Base-by-base conservation (phyloP, 2,797 vertebrate species). In the Xyrichtys novacula region DNA sequence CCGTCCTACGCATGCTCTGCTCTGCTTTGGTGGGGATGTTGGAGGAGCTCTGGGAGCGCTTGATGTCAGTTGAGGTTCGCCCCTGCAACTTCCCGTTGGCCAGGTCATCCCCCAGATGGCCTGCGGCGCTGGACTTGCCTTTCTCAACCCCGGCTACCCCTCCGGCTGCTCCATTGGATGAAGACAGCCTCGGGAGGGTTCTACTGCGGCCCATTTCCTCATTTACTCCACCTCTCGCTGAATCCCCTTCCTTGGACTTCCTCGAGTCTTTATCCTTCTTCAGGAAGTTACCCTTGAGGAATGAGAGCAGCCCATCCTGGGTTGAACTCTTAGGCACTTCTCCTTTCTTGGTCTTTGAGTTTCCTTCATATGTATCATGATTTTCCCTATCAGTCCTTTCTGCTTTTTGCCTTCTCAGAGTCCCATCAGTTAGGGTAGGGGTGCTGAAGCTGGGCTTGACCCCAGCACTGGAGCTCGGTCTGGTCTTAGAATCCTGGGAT, bases 31-130 rank as follows among this genome's bases (percentile, higher is more conserved):
- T 90, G 15, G 94, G 93, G 28, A 96, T 95, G 74, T 90, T 95
- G 69, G 94, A 94, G 0, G 96, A 96, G 88, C 96, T 96, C 68
- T 95, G 96, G 0, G 95, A 96, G 9, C 95, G 94, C 7, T 88
- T 92, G 65, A 96, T 93, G 6, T 95, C 91, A 2, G 77, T 49
- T 0, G 85, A n/a, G 1, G 67, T 60, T 46, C 66, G 81, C 56
- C 76, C 79, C 2, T 44, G 43, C 5, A 76, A 65, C 16, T 88
- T 92, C 32, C 88, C 92, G 1, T 94, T 94, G 43, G 80, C 70
- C 46, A 92, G 81, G 52, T 91, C 92, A 3, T 89, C 85, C 1
- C 3, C 44, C 3, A 48, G 15, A 48, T 23, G 74, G 5, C 82
- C 56, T 0, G 62, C 60, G 55, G 80, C 9, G 6, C 78, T 74